These are phyloP conservation scores for Gymnothorax reevesii DNA, from an alignment of 2,797 vertebrate species.

Conservation along the genomic window DNA sequence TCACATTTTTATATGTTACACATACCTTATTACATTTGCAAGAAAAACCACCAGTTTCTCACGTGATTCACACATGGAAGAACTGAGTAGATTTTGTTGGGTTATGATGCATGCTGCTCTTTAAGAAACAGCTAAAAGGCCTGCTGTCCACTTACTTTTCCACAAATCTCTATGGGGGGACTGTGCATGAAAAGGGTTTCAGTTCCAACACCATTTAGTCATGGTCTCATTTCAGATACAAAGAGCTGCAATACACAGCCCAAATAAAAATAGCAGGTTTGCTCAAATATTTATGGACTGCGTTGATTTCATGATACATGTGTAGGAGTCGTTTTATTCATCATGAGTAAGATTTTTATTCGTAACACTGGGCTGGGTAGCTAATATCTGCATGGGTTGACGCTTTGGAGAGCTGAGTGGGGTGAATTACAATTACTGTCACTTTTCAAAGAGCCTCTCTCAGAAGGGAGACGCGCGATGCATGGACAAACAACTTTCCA, in stretches of 20 bases:
- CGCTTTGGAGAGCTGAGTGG: slow-evolving; percentile 16
- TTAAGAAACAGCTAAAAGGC: background rate
- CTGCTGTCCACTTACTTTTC: background rate
- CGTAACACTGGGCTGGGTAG: background rate
- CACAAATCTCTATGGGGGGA: background rate
- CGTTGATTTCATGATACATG: background rate
- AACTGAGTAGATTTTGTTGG: too few species aligned
- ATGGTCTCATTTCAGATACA: background rate
- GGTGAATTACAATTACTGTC: slow-evolving; percentile 24
- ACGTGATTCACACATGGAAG: too few species aligned
- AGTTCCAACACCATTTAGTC: background rate
- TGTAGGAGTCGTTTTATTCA: background rate
- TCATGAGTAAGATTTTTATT: background rate
- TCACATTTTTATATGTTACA: too few species aligned
- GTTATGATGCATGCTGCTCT: background rate
- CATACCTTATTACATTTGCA: too few species aligned
- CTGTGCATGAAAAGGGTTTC: background rate
- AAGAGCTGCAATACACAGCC: background rate
- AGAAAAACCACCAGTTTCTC: too few species aligned
- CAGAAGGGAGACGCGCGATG: background rate
- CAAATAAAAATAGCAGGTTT: background rate
- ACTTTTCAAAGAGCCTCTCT: slow-evolving; percentile 24
- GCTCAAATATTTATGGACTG: background rate
- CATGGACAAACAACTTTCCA: background rate
- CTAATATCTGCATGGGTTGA: background rate